Conservation (phyloP, 2,888 invertebrate genomes). For the Trichopria drosophilae region DNA sequence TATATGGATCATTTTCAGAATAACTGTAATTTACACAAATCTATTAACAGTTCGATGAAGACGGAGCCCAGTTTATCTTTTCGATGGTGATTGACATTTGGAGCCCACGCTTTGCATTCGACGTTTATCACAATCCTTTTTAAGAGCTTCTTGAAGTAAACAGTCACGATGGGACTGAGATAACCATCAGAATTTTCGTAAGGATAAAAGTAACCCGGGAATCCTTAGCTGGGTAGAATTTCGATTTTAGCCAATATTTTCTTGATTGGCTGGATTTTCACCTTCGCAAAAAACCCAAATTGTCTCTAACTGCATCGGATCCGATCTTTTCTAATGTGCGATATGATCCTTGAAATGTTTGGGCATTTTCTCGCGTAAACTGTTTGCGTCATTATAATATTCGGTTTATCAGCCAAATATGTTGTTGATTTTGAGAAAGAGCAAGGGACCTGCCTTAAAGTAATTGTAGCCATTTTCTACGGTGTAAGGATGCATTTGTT, state of each 20-base stretch:
- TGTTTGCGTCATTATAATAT: conserved; percentile 73
- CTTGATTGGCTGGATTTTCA: conserved; percentile 88
- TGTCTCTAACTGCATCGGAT: conserved; percentile 65
- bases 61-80: conserved; percentile 71
- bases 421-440: conserved; percentile 94
- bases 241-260: conserved; percentile 83
- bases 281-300: conserved; percentile 94
- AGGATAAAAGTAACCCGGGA: conserved; percentile 89
- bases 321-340: conserved; percentile 61
- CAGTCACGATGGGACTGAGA: conserved; percentile 84
- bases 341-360: conserved; percentile 71
- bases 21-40: no score
- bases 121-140: conserved; percentile 68
- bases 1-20: no score
- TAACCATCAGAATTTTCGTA: conserved; percentile 85
- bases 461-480: conserved; percentile 87
- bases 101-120: conserved; percentile 74
- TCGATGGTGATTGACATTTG: conserved; percentile 70
- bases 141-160: conserved; percentile 78
- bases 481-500: conserved; percentile 78
- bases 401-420: no score
- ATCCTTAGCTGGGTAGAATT: conserved; percentile 82
- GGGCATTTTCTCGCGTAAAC: conserved; percentile 78
- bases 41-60: conserved; percentile 73
- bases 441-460: conserved; percentile 88